Evolutionary conservation across 2,888 invertebrate species (phyloP).

Genomic region (Petrolisthes cinctipes): DNA sequence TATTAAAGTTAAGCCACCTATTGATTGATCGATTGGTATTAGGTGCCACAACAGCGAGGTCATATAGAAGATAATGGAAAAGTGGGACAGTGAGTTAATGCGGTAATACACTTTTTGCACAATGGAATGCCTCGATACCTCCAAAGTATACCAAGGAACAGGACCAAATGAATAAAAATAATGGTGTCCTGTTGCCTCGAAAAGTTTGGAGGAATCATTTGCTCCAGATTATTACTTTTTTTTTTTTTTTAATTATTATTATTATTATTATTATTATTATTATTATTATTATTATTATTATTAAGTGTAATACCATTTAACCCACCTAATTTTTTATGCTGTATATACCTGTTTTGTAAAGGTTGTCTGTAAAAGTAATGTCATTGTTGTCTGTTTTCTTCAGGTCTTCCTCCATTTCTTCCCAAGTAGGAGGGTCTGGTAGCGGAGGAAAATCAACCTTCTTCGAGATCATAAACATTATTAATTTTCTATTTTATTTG

Average conservation of each 20-base stretch:
- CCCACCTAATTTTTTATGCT: background rate
- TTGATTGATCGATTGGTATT: background rate
- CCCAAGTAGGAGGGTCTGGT: constrained; percentile 39
- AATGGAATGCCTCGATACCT: background rate
- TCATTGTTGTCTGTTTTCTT: constrained; percentile 18
- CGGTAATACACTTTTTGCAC: background rate
- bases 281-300: background rate
- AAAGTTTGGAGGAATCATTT: too few species aligned
- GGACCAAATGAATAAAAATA: too few species aligned
- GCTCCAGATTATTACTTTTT: background rate
- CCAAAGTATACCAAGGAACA: too few species aligned
- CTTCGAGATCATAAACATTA: constrained; percentile 34
- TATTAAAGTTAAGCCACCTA: too few species aligned
- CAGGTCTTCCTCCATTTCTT: constrained; percentile 49
- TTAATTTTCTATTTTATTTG: background rate
- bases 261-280: background rate
- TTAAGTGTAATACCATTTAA: background rate
- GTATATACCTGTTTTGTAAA: background rate
- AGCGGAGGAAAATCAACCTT: constrained; percentile 27
- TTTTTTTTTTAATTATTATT: background rate
- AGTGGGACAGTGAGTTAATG: too few species aligned
- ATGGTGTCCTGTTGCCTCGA: too few species aligned
- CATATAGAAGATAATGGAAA: too few species aligned
- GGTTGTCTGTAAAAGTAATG: constrained; percentile 6
- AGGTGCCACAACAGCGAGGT: background rate